Evolutionary conservation across 35 echinoderm and acorn worm genomes (phyloP).

Genomic region (Lytechinus pictus): DNA sequence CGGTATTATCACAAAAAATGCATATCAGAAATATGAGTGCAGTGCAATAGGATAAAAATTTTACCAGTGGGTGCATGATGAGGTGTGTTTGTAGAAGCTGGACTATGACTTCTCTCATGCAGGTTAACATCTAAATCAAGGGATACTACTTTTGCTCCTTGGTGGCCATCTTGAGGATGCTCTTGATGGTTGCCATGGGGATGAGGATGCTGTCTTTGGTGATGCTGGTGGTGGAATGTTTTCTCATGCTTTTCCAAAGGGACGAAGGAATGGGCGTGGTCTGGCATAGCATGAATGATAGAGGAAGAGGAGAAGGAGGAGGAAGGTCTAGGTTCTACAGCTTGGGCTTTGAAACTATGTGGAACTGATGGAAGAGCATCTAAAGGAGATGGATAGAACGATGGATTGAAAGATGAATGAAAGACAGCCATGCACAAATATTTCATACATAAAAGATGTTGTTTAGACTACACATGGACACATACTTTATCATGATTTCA

Average conservation of each 20-base stretch:
- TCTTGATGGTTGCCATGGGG: background rate
- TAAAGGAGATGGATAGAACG: slow-evolving; percentile 18
- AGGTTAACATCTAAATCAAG: slow-evolving; percentile 31
- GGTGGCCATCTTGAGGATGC: background rate
- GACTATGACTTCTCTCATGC: background rate
- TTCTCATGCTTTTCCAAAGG: slow-evolving; percentile 40
- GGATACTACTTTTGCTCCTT: slow-evolving; percentile 15
- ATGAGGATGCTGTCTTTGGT: slow-evolving; percentile 21
- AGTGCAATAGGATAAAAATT: background rate
- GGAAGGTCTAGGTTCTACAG: background rate
- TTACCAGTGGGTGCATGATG: slow-evolving; percentile 19
- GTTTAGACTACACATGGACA: background rate
- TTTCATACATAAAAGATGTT: background rate
- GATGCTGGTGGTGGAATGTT: background rate
- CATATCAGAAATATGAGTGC: background rate
- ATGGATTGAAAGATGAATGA: slow-evolving; percentile 34
- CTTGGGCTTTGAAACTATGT: slow-evolving; percentile 20
- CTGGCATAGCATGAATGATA: background rate
- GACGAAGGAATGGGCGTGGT: slow-evolving; percentile 10
- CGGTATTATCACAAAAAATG: background rate
- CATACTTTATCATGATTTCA: background rate
- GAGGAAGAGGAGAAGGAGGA: slow-evolving; percentile 1
- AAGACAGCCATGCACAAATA: background rate
- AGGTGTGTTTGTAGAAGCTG: background rate
- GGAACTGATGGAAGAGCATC: background rate